phyloP scores from a whole-genome alignment of 2,113 vertebrate genomes.

The Girardinichthys multiradiatus region DNA sequence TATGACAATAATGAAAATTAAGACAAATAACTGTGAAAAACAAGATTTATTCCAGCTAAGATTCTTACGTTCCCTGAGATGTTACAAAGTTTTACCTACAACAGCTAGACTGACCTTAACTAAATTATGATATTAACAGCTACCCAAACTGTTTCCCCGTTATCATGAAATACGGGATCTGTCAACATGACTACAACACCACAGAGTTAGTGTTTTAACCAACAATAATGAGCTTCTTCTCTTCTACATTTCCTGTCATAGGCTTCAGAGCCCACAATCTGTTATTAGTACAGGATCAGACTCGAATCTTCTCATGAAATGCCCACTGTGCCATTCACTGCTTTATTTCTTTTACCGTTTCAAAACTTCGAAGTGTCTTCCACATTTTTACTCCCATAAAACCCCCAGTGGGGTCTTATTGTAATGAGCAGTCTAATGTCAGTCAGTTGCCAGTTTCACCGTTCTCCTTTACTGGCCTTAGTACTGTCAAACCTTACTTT shows the following conservation, averaged over 20 bases:
- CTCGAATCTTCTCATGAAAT: conserved; percentile 56
- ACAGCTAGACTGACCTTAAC: conserved; percentile 33
- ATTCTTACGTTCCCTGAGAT: conserved; percentile 60
- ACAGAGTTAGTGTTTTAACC: conserved; percentile 21
- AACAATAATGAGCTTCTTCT: conserved; percentile 41
- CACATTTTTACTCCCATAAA: conserved; percentile 24
- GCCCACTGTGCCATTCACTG: conserved; percentile 57
- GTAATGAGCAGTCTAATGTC: conserved; percentile 24
- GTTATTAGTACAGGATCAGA: conserved; percentile 67
- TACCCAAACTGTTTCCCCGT: conserved; percentile 39
- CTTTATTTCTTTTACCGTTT: conserved; percentile 46
- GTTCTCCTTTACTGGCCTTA: neutral
- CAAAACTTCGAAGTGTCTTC: conserved; percentile 42
- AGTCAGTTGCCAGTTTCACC: neutral
- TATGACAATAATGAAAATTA: neutral
- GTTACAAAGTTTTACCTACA: conserved; percentile 35
- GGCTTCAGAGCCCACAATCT: conserved; percentile 27
- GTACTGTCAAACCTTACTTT: neutral
- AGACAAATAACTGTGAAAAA: conserved; percentile 17
- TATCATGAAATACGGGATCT: conserved; percentile 16
- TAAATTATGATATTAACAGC: conserved; percentile 26
- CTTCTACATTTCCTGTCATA: conserved; percentile 18
- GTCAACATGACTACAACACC: conserved; percentile 23
- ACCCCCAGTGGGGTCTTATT: conserved; percentile 41
- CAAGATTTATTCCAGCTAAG: conserved; percentile 45